Evolutionary conservation across 2,888 invertebrate species (phyloP), one percentile per base, ranked within the genome.

Genomic region (Microplitis manilae): DNA sequence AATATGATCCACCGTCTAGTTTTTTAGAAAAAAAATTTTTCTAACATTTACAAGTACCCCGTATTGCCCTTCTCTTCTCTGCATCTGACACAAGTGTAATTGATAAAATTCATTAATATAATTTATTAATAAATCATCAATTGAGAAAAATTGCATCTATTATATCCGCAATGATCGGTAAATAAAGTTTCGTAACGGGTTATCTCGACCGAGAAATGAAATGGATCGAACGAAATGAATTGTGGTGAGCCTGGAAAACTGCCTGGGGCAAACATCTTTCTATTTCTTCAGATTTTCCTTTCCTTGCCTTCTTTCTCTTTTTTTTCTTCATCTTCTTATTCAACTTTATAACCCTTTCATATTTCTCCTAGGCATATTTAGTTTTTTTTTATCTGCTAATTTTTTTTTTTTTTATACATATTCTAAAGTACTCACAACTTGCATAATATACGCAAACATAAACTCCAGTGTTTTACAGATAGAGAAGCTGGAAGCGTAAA

Each of bases 221-320:
- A 77, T 77, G 69, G 70, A 15, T 50, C 40, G 73, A 77, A 70
- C 15, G 17, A 68, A 77, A 77, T 77, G 70, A 77, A 73, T 77
- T 60, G 65, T 73, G 41, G 72, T 39, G 64, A 59, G 67, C 13
- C 60, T 50, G 65, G 50, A 50, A 73, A 73, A 73, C 65, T 73
- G 50, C 50, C 39, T 67, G 62, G 65, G 5, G 30, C 67, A 67
- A 59, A 73, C 67, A 65, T 59, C 39, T 38, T 67, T 60, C 59
- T 15, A 40, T 40, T 72, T 59, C 65, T 13, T 8, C 15, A 65
- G 30, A 15, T n/a, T 59, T 62, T 39, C 41, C 50, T 67, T 5
- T 17, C 40, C 30, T 40, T 59, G 7, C 64, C 60, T 60, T 8
- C 39, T 20, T 20, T 8, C 39, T 20, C 1, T 9, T 65, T 50